Base-by-base conservation (phyloP, 2,888 invertebrate species). In the Carabus problematicus region DNA sequence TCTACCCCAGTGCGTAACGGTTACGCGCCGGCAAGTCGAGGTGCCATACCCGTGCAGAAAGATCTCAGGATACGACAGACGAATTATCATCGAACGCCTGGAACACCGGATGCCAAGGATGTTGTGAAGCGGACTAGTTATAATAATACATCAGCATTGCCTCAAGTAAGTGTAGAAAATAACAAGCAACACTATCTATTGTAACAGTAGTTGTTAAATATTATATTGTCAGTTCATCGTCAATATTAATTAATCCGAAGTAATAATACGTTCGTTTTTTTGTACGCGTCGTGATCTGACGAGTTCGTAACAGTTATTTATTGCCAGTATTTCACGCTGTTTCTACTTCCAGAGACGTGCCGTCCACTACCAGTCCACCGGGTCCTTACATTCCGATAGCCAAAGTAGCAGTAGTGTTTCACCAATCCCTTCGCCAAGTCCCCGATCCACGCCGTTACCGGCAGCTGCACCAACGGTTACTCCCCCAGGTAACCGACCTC, bases 351-450 rank as follows among this genome's bases (percentile, higher is more conserved):
- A 89, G 70, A 76, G 92, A 80, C 87, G 91, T 76, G 89, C 91
- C 19, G 89, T 91, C 9, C 92, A 92, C 80, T 92, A 93, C 82
- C 93, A 93, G 79, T 93, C 93, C 0, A 77, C 77, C 14, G 91
- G 91, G 14, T 92, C 92, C 1, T 84, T 92, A 59, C 93, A 93
- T 82, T 93, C 93, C 60, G 92, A 92, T 81, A 91, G 91, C 70
- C 92, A 91, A 7, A 93, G 92, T 76, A 92, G 92, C 7, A 92
- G 91, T 75, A 92, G 92, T 61, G 89, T 91, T 68, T 93, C 93
- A n/a, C 93, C 93, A 8, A 90, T 92, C 72, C 92, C 93, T 14
- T 90, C 90, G 0, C 90, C 90, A 56, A 90, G 90, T 41, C 90
- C 91, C 7, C 85, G 90, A 72, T 89, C 90, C 62, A 90, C 90